Evolutionary conservation across 2,888 invertebrate genomes (phyloP), one percentile per base, ranked within the genome.

Genomic region (Rutpela maculata): DNA sequence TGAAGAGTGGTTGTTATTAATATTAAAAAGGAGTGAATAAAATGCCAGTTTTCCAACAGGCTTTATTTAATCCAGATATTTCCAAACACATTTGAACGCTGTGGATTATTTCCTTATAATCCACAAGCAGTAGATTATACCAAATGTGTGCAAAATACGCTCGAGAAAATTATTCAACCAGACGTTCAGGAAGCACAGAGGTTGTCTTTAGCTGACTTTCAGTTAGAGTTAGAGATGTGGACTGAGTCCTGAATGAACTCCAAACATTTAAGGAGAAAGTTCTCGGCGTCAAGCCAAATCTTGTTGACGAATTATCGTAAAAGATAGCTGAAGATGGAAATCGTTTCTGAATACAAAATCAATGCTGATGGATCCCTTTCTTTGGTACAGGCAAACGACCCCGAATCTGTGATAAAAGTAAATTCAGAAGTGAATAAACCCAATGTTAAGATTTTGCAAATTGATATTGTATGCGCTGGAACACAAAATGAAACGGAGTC

Each of bases 1-100:
- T n/a, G n/a, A n/a, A n/a, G n/a, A n/a, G n/a, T n/a, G n/a, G n/a
- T n/a, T n/a, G n/a, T n/a, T n/a, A n/a, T n/a, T n/a, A n/a, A n/a
- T n/a, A n/a, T n/a, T n/a, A n/a, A n/a, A n/a, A n/a, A n/a, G n/a
- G n/a, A n/a, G n/a, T n/a, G n/a, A n/a, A n/a, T n/a, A n/a, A n/a
- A n/a, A n/a, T n/a, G 75, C 78, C 82, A 38, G 50, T 85, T 31
- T 81, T 87, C 59, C 2, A 80, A 69, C 56, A 66, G 56, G 78
- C 76, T 0, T 56, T 82, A 7, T 11, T 66, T 10, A 43, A 82
- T 75, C 60, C 57, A 59, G 81, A 81, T 62, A 72, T 81, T 18
- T 31, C 78, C 1, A 59, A 78, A 3, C 67, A 82, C 63, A 82
- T 81, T 82, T 66, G 66, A 71, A 57, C 66, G 57, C 17, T 82